Evolutionary conservation across 2,113 vertebrate species (phyloP).

Genomic region (Vombatus ursinus): DNA sequence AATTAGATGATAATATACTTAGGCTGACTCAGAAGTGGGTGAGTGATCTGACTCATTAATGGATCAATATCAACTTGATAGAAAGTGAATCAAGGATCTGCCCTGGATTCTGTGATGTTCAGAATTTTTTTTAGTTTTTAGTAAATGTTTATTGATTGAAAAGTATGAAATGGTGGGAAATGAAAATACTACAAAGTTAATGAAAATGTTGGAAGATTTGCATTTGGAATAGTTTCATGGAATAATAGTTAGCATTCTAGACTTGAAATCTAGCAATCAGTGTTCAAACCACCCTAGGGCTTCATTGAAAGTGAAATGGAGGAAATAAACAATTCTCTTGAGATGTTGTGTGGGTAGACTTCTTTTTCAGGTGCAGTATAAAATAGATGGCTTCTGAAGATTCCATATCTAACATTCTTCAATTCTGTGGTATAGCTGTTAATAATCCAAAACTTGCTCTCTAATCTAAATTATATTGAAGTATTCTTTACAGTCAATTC

Average conservation of each 20-base stretch:
- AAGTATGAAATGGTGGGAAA: neutral
- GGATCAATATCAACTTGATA: neutral
- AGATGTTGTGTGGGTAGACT: neutral
- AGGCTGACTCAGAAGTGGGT: neutral
- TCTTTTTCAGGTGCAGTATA: neutral
- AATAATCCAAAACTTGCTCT: neutral
- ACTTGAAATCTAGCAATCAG: neutral
- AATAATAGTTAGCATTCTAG: neutral
- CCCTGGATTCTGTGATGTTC: neutral
- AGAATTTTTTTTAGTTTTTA: neutral
- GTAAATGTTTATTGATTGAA: neutral
- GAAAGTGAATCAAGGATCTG: neutral
- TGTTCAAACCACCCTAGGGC: neutral
- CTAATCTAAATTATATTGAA: neutral
- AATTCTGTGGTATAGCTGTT: neutral
- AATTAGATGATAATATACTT: neutral
- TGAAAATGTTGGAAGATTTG: neutral
- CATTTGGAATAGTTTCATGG: neutral
- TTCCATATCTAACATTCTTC: neutral
- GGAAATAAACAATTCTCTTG: neutral
- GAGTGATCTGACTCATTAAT: neutral
- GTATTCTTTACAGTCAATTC: neutral
- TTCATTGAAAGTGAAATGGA: neutral
- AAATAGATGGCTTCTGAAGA: neutral
- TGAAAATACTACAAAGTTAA: neutral